A percentile compares a stretch with the other conserved stretches of the same genome.
These are phyloP conservation scores for Nomada ferruginata DNA, from an alignment of 2,888 invertebrate genomes.

Conservation along the genomic window DNA sequence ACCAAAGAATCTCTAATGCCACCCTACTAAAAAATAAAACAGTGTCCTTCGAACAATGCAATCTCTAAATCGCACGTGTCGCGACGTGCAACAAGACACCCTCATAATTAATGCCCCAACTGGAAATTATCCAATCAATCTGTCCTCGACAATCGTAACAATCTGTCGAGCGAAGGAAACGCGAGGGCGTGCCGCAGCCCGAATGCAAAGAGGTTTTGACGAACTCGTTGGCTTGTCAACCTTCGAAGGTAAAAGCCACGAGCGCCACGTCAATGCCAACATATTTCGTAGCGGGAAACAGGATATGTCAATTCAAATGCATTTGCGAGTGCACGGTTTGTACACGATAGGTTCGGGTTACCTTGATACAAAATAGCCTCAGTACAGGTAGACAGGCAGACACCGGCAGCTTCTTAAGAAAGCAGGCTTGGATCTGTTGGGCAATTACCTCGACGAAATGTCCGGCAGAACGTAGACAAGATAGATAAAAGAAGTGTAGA, in stretches of 20 bases:
- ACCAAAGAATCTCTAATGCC: too few relatives aligned
- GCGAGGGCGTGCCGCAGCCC: background rate
- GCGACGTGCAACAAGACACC: background rate
- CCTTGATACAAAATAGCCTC: conserved; percentile 60
- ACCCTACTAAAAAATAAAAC: too few relatives aligned
- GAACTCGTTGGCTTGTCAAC: conserved; percentile 41
- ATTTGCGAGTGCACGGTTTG: conserved; percentile 31
- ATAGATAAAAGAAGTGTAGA: background rate
- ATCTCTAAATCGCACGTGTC: too few relatives aligned
- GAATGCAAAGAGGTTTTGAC: conserved; percentile 6
- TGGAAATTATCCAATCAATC: background rate
- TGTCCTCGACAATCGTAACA: background rate
- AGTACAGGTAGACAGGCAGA: conserved; percentile 9
- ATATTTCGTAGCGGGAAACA: conserved; percentile 62
- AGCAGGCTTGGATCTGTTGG: conserved; percentile 63
- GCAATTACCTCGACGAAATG: conserved; percentile 57
- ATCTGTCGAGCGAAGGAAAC: conserved; percentile 1
- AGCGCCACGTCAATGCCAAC: conserved; percentile 63
- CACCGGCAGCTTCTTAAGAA: conserved; percentile 42
- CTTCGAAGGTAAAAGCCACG: conserved; percentile 62
- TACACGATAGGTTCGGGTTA: conserved; percentile 61
- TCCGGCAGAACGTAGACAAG: background rate
- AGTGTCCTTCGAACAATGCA: too few relatives aligned
- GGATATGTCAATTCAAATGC: conserved; percentile 62
- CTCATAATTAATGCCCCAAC: background rate